Conservation (phyloP, 2,113 vertebrate species). For the Micronycteris hirsuta region DNA sequence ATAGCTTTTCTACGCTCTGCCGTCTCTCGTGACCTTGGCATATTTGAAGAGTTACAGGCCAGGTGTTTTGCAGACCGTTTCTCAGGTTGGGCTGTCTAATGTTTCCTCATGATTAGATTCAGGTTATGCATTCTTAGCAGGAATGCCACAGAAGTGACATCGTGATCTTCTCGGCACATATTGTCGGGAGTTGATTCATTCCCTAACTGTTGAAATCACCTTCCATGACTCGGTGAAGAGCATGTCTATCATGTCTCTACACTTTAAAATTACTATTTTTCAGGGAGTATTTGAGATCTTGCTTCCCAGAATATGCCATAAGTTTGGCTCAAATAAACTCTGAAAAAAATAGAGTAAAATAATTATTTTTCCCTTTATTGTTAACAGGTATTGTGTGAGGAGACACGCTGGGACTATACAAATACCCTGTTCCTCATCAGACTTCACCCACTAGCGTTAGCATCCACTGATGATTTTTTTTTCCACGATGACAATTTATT, state of each 20-base stretch:
- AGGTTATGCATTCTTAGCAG: neutral
- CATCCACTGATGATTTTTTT: neutral
- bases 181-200: neutral
- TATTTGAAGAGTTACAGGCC: conserved; percentile 1
- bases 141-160: neutral
- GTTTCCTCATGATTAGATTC: neutral
- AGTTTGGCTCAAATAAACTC: neutral
- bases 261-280: neutral
- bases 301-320: neutral
- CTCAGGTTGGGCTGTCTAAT: neutral
- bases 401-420: neutral
- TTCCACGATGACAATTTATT: conserved; percentile 56
- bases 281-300: neutral
- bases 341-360: neutral
- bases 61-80: neutral
- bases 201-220: neutral
- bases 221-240: neutral
- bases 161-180: neutral
- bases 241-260: neutral
- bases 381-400: neutral
- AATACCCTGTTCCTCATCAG: neutral
- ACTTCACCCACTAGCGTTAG: neutral
- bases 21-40: neutral
- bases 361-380: neutral
- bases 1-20: neutral